A percentile compares a stretch with the other conserved stretches of the same genome.
Conservation (phyloP, 2,888 invertebrate genomes). For the Nymphalis c-album region DNA sequence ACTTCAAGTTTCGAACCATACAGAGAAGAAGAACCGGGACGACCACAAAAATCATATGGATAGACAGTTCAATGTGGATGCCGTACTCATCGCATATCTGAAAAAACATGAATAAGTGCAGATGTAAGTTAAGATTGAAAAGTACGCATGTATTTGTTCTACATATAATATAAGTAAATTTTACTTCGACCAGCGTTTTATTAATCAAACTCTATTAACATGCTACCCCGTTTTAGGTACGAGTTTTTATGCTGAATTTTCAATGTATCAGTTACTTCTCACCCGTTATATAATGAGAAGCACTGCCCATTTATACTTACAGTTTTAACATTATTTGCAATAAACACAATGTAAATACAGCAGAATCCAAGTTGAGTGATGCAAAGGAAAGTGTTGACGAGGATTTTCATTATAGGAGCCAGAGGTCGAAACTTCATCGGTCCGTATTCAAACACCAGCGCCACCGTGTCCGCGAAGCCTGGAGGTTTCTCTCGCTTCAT, state of each 20-base stretch:
- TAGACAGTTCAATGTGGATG: conserved; percentile 82
- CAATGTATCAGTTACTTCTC: background rate
- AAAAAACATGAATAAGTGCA: conserved; percentile 41
- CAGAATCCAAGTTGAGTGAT: conserved; percentile 99
- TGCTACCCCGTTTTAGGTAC: too few relatives aligned
- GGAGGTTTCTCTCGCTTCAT: conserved; percentile 81
- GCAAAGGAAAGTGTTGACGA: conserved; percentile 93
- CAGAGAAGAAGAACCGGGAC: conserved; percentile 87
- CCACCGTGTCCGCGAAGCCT: conserved; percentile 92
- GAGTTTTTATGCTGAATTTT: too few relatives aligned
- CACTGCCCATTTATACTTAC: conserved; percentile 59
- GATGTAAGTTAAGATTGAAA: too few relatives aligned
- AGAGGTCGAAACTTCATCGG: conserved; percentile 83
- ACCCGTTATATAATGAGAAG: background rate
- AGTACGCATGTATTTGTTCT: too few relatives aligned
- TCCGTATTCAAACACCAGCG: conserved; percentile 89
- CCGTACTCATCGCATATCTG: conserved; percentile 86
- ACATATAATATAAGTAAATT: too few relatives aligned
- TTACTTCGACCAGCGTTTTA: too few relatives aligned
- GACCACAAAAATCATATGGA: conserved; percentile 88
- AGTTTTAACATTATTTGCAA: conserved; percentile 91
- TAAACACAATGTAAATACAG: conserved; percentile 97
- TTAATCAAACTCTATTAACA: too few relatives aligned
- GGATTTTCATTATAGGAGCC: conserved; percentile 83
- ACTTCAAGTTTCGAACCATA: conserved; percentile 92